Conservation (phyloP, 2,113 vertebrate species). For the Atherinomorus stipes region DNA sequence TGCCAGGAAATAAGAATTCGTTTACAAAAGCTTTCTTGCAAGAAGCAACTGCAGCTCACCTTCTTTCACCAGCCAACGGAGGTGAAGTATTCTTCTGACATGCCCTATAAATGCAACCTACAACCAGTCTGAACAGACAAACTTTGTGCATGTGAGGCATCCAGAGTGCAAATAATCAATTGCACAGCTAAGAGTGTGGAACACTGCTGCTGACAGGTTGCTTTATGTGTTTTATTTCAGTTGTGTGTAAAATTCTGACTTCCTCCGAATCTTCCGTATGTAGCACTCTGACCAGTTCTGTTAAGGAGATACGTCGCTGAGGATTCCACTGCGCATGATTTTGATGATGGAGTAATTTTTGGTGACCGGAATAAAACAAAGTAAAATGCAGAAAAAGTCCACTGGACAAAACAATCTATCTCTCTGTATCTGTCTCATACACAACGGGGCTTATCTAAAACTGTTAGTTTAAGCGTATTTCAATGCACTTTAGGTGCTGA, state of each 20-base stretch:
- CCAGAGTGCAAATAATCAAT: slow-evolving; percentile 1
- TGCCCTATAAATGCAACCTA: slow-evolving; percentile 7
- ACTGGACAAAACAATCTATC: too few species aligned
- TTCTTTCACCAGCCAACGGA: slow-evolving; percentile 16
- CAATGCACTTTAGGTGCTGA: too few species aligned
- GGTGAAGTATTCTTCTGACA: slow-evolving; percentile 78
- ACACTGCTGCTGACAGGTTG: slow-evolving; percentile 27
- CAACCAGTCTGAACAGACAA: not conserved
- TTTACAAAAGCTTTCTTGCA: slow-evolving; percentile 76
- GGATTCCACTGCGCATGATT: too few species aligned
- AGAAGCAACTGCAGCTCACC: slow-evolving; percentile 53
- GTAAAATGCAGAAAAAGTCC: too few species aligned
- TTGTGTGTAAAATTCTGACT: slow-evolving; percentile 75
- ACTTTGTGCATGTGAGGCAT: slow-evolving; percentile 16
- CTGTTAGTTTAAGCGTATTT: too few species aligned
- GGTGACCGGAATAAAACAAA: too few species aligned
- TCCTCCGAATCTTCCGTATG: too few species aligned
- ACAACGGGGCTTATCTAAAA: too few species aligned
- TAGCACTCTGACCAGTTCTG: too few species aligned
- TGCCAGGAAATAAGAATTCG: slow-evolving; percentile 83
- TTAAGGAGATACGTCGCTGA: too few species aligned
- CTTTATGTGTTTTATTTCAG: slow-evolving; percentile 73
- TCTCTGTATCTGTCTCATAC: too few species aligned
- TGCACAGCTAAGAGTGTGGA: not conserved
- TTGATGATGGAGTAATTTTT: too few species aligned